phyloP scores from a whole-genome alignment of 2,888 invertebrate species.

The Amaurobius ferox region DNA sequence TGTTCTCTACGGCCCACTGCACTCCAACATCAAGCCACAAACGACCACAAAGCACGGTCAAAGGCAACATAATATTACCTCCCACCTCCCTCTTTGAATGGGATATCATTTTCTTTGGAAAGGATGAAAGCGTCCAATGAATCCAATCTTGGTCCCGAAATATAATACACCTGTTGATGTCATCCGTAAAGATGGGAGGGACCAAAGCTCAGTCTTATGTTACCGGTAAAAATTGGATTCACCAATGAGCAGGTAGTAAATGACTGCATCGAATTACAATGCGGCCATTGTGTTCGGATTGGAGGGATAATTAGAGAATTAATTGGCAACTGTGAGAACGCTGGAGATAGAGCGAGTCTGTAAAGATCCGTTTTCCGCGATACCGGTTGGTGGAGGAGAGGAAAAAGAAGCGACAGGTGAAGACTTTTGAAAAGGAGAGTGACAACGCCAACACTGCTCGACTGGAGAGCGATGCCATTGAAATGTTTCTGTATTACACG shows the following conservation, averaged over 20 bases:
- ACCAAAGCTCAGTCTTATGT: conserved; percentile 43
- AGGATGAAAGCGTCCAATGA: conserved; percentile 55
- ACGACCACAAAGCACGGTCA: conserved; percentile 32
- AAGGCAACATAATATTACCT: conserved; percentile 46
- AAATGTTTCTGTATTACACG: too few relatives aligned
- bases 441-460: too few relatives aligned
- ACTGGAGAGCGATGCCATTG: too few relatives aligned
- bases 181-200: conserved; percentile 56
- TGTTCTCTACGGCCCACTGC: conserved; percentile 7
- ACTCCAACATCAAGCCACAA: conserved; percentile 27
- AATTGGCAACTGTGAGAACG: conserved; percentile 25
- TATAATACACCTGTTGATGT: conserved; percentile 63
- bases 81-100: conserved; percentile 22
- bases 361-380: not conserved
- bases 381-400: not conserved
- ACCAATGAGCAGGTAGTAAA: conserved; percentile 45
- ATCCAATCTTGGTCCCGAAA: conserved; percentile 51
- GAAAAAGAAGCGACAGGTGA: not conserved
- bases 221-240: conserved; percentile 51
- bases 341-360: not conserved
- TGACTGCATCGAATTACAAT: conserved; percentile 41
- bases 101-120: conserved; percentile 29
- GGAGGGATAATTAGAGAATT: conserved; percentile 47
- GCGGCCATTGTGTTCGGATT: conserved; percentile 20
- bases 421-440: not conserved